A percentile compares a stretch with the other conserved stretches of the same genome.
Evolutionary conservation across 2,888 invertebrate genomes (phyloP).

Genomic region (Luperina testacea): DNA sequence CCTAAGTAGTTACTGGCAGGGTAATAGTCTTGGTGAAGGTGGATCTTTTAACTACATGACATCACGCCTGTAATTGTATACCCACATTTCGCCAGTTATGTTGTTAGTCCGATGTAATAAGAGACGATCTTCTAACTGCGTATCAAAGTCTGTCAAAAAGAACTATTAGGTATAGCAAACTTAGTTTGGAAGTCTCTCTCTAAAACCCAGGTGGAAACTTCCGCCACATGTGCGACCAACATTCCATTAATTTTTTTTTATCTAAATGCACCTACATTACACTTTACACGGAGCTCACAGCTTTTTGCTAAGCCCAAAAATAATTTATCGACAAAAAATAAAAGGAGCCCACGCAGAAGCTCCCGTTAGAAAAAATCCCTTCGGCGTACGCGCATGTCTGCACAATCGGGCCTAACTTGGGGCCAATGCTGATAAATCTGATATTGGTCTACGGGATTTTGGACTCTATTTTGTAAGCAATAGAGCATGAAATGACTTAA

Average conservation of each 20-base stretch:
- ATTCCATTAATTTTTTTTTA: constrained; percentile 24
- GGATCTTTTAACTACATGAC: not conserved
- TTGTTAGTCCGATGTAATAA: not conserved
- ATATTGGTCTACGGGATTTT: not conserved
- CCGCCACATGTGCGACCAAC: constrained; percentile 25
- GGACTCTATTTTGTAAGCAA: not conserved
- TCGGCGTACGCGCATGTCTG: constrained; percentile 44
- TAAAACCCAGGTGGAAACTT: constrained; percentile 8
- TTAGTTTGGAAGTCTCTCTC: not conserved
- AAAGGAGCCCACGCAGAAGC: constrained; percentile 49
- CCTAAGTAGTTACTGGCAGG: not conserved
- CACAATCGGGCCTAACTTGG: constrained; percentile 18
- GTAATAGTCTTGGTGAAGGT: not conserved
- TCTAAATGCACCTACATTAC: constrained; percentile 45
- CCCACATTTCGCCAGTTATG: not conserved
- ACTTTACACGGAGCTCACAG: constrained; percentile 28
- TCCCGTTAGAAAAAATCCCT: constrained; percentile 64
- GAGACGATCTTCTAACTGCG: not conserved
- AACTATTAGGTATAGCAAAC: not conserved
- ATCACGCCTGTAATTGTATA: not conserved
- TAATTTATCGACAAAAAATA: constrained; percentile 57
- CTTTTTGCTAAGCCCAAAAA: constrained; percentile 51
- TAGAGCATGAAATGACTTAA: constrained; percentile 7
- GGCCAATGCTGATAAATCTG: constrained; percentile 26
- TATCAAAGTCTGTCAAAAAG: not conserved